A percentile compares a stretch with the other conserved stretches of the same genome.
These are phyloP conservation scores for Antheraea mylitta DNA, from an alignment of 1,140 invertebrate species.

Conservation along the genomic window DNA sequence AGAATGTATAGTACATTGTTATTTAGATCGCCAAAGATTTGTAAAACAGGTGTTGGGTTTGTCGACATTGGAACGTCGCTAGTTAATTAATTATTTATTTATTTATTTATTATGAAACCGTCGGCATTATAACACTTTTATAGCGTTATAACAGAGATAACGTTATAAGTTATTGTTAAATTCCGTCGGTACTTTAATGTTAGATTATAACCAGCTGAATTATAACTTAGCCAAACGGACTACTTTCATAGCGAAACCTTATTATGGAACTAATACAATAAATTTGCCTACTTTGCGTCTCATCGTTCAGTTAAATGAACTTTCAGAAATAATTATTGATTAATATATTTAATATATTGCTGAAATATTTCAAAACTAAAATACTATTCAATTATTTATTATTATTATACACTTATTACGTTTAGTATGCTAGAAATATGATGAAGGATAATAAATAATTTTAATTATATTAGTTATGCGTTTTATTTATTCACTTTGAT, in stretches of 20 bases:
- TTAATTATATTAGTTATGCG: slow-evolving; percentile 78
- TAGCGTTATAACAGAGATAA: background rate
- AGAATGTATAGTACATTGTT: slow-evolving; percentile 71
- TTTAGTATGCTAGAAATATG: slow-evolving; percentile 81
- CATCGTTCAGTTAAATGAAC: slow-evolving; percentile 66
- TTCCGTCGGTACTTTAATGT: background rate
- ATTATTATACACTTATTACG: slow-evolving; percentile 79
- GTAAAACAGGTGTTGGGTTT: slow-evolving; percentile 56
- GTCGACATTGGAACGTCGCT: slow-evolving; percentile 55
- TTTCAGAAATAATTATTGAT: slow-evolving; percentile 66
- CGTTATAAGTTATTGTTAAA: background rate
- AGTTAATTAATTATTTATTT: slow-evolving; percentile 39
- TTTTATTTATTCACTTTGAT: slow-evolving; percentile 53
- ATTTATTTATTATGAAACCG: background rate
- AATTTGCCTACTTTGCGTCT: slow-evolving; percentile 76
- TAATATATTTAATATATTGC: slow-evolving; percentile 68
- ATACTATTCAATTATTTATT: slow-evolving; percentile 80
- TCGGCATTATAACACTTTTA: background rate
- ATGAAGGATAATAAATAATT: slow-evolving; percentile 81
- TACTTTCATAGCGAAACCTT: slow-evolving; percentile 35
- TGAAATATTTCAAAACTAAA: slow-evolving; percentile 77
- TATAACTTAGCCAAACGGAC: slow-evolving; percentile 19
- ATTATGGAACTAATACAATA: slow-evolving; percentile 73
- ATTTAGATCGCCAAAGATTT: slow-evolving; percentile 67
- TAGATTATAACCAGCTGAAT: slow-evolving; percentile 7